Percentiles rank a stretch among this genome's conserved stretches.
Conservation (phyloP, 2,888 invertebrate species). For the Laothoe populi region DNA sequence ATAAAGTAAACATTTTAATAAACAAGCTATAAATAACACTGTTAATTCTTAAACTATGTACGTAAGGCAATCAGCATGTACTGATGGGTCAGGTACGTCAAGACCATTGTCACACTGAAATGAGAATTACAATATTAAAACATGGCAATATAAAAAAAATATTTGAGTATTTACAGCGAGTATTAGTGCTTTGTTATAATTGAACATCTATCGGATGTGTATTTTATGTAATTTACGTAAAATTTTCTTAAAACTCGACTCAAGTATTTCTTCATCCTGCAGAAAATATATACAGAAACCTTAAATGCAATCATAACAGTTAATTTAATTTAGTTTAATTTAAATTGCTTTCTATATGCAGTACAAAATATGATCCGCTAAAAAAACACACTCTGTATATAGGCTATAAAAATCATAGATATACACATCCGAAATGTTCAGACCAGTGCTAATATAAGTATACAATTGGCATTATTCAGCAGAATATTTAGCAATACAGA, state of each 20-base stretch:
- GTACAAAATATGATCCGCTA: too few species aligned
- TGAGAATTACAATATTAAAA: constrained; percentile 48
- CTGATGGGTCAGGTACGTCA: constrained; percentile 76
- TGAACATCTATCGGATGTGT: neutral
- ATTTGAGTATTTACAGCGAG: constrained; percentile 9
- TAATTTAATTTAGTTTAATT: too few species aligned
- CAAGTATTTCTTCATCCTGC: too few species aligned
- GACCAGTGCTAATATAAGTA: neutral
- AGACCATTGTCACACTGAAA: constrained; percentile 77
- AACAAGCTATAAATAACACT: constrained; percentile 27
- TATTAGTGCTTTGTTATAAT: neutral
- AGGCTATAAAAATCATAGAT: too few species aligned
- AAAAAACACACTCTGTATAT: too few species aligned
- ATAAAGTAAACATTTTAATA: constrained; percentile 13
- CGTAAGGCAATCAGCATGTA: constrained; percentile 67
- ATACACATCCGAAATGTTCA: neutral
- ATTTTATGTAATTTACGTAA: neutral
- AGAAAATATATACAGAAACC: too few species aligned
- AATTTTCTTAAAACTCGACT: too few species aligned
- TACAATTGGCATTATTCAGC: neutral
- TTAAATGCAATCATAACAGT: too few species aligned
- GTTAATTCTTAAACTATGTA: constrained; percentile 34
- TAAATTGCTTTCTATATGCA: too few species aligned
- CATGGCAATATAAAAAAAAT: constrained; percentile 37
- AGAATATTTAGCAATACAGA: neutral